These are phyloP conservation scores for Myrmecophaga tridactyla DNA, from an alignment of 2,113 vertebrate species.

Conservation along the genomic window DNA sequence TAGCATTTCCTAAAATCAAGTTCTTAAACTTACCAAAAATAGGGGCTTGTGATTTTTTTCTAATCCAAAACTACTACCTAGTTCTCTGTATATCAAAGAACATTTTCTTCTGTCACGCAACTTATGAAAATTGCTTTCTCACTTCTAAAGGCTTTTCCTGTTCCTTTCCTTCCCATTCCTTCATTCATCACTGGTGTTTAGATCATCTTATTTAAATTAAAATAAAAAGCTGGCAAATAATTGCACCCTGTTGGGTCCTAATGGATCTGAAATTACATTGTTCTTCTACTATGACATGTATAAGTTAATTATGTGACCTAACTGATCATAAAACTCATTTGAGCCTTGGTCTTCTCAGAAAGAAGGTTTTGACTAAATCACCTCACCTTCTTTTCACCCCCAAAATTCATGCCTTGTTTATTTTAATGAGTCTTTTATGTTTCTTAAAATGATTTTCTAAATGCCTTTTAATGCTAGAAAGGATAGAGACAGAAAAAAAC, in stretches of 20 bases:
- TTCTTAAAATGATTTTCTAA: constrained; percentile 47
- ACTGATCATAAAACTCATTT: background rate
- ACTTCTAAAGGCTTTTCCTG: background rate
- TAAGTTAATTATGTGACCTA: background rate
- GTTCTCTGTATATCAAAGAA: background rate
- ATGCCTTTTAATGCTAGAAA: background rate
- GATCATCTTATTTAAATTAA: background rate
- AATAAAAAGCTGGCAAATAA: background rate
- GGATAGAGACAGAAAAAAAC: background rate
- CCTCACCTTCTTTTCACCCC: background rate
- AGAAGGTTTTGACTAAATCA: background rate
- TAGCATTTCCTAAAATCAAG: constrained; percentile 23
- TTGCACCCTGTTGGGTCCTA: background rate
- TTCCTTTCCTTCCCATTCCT: background rate
- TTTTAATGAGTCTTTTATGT: background rate
- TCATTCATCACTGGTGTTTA: background rate
- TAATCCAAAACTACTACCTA: background rate
- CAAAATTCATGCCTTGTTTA: background rate
- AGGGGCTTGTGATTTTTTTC: background rate
- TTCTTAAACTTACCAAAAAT: background rate
- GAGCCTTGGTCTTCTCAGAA: background rate
- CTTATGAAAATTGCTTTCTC: background rate
- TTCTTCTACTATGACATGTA: background rate
- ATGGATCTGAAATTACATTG: background rate
- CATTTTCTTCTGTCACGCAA: background rate